Evolutionary conservation across 2,113 vertebrate species (phyloP).

Genomic region (Sebastes schlegelii): DNA sequence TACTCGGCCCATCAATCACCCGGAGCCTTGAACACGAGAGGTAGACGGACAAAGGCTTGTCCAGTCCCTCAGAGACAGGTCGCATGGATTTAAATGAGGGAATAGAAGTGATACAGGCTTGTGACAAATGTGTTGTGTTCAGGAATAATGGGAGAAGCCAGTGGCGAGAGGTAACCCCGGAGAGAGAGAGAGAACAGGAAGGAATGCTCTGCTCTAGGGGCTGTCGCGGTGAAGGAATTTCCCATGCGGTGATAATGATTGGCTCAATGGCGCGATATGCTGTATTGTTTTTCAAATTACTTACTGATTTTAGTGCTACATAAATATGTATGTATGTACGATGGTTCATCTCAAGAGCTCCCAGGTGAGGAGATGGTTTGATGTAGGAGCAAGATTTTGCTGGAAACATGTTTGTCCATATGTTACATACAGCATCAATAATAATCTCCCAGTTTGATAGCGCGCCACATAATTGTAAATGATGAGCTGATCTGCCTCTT

Average conservation of each 20-base stretch:
- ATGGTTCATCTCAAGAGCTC: slow-evolving; percentile 13
- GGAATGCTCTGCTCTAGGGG: too few relatives aligned
- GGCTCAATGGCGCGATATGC: too few relatives aligned
- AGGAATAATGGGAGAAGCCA: neutral
- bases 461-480: neutral
- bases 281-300: too few relatives aligned
- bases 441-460: neutral
- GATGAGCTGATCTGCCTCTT: neutral
- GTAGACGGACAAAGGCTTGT: slow-evolving; percentile 7
- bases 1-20: slow-evolving; percentile 59
- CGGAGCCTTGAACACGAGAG: slow-evolving; percentile 23
- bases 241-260: too few relatives aligned
- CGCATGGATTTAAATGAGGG: slow-evolving; percentile 7
- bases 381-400: neutral
- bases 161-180: neutral
- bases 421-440: neutral
- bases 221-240: too few relatives aligned
- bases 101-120: neutral
- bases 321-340: neutral
- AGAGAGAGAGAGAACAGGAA: neutral
- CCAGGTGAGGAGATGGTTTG: slow-evolving; percentile 6
- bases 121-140: neutral
- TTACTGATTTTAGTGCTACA: too few relatives aligned
- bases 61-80: slow-evolving; percentile 6
- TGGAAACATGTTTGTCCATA: neutral